Evolutionary conservation across 2,888 invertebrate species (phyloP), one percentile per base, ranked within the genome.

Genomic region (Crematogaster levior): DNA sequence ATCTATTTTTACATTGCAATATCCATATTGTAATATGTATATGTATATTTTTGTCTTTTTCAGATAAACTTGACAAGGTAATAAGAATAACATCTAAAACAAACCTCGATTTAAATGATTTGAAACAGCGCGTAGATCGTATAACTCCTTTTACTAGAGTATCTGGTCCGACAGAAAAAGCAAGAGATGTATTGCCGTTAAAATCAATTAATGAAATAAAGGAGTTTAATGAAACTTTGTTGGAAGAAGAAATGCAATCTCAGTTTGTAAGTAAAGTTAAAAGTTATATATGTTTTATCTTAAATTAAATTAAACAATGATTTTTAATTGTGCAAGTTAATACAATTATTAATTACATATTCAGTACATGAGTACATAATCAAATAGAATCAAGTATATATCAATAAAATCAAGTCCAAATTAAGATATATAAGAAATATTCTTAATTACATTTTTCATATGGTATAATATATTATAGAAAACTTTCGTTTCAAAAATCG

Each of bases 51-150:
- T n/a, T n/a, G n/a, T n/a, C n/a, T n/a, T n/a, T n/a, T n/a, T n/a
- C n/a, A n/a, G n/a, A n/a, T n/a, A 53, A 53, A 24, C 10, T 53
- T 21, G 24, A 21, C 34, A 18, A 60, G 18, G 18, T 60, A 60
- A 10, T 58, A 30, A 34, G 10, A 58, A 58, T 60, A 60, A 60
- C 58, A 30, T 18, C 58, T 34, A 18, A 34, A 6, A 60, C 30
- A 30, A 30, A 58, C 7, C 30, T 60, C 30, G 18, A 18, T 0
- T 60, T 60, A 60, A 1, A 30, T 60, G 58, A 60, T 60, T n/a
- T 60, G 58, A 60, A 60, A 60, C 58, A 60, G 18, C 34, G 58
- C 18, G 58, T 60, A 9, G 58, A 60, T 60, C 58, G 58, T 60
- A 60, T 60, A 60, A 60, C 18, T 30, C 34, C 58, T 15, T 58